These are phyloP conservation scores for Nymphalis urticae DNA, from an alignment of 2,888 invertebrate genomes.

Conservation along the genomic window DNA sequence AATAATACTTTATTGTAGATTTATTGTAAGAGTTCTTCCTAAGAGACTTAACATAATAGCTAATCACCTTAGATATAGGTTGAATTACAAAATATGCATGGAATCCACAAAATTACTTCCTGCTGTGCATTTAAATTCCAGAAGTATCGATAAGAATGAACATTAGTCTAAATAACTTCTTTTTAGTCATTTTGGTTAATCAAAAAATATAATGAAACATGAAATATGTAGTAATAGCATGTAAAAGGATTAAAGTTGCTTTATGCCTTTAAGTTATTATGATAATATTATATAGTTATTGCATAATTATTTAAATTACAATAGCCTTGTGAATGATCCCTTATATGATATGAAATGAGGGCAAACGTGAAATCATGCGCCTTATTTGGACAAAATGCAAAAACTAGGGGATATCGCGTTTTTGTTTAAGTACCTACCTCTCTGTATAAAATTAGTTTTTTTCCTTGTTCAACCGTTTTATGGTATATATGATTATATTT, in stretches of 20 bases:
- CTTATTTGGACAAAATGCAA: conserved; percentile 9
- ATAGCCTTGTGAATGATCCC: conserved; percentile 14
- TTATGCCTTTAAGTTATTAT: not conserved
- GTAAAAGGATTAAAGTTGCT: not conserved
- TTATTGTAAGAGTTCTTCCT: too few relatives aligned
- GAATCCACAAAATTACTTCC: not conserved
- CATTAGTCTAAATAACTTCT: not conserved
- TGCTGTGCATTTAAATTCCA: not conserved
- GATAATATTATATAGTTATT: conserved; percentile 1
- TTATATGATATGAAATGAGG: conserved; percentile 19
- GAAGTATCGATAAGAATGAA: not conserved
- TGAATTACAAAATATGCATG: not conserved
- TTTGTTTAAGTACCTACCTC: not conserved
- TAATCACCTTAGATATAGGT: not conserved
- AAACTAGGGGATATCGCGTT: not conserved
- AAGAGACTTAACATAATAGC: not conserved
- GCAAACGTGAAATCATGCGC: conserved; percentile 21
- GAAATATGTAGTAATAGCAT: not conserved
- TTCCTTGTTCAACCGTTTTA: too few relatives aligned
- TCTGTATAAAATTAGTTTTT: not conserved
- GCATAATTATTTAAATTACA: conserved; percentile 15
- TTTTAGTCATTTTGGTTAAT: not conserved
- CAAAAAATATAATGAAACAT: not conserved
- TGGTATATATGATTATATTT: too few relatives aligned
- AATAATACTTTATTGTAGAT: too few relatives aligned